Base-by-base conservation (phyloP, 1,140 invertebrate species). In the Eciton burchellii region DNA sequence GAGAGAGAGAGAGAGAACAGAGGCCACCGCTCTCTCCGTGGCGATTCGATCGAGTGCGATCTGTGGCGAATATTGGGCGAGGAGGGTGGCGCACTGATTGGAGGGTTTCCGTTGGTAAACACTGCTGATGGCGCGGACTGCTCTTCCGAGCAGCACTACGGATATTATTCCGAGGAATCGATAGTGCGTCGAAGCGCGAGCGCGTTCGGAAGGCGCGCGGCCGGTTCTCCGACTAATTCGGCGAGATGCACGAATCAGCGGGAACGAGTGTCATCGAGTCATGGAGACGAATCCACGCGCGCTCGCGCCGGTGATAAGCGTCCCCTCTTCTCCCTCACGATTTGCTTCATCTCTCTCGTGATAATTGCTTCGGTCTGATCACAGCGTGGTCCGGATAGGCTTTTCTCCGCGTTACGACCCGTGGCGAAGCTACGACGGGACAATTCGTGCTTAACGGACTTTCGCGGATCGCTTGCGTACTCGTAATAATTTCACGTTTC, bases 61-160 rank as follows among this genome's bases (percentile, higher is more conserved):
- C 29, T 73, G 49, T 29, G 70, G 70, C 72, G 52, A 56, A 56
- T 43, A 35, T 74, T 35, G 45, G 84, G 26, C 54, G 49, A 73
- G 21, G 24, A 73, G 57, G 12, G 29, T 62, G 47, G 54, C 54
- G 19, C 57, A 41, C 70, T 81, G 85, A 88, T 88, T 87, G 82
- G 45, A 84, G 74, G 57, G 70, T 52, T 87, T 71, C 45, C 73
- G 29, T 21, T 47, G 81, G 84, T 72, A 87, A 87, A 87, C 85
- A 87, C 35, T 54, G 66, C 65, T 54, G 85, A 79, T 63, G 49
- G 84, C 41, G 26, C 54, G 43, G 35, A 24, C 60, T 35, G 62
- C 21, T 41, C 63, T 41, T 19, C 84, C 65, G 84, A 76, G 35
- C 60, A 43, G 65, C 57, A 41, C 21, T 52, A 76, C 49, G 85